Conservation (phyloP, 1,140 invertebrate genomes). For the Ladona fulva region DNA sequence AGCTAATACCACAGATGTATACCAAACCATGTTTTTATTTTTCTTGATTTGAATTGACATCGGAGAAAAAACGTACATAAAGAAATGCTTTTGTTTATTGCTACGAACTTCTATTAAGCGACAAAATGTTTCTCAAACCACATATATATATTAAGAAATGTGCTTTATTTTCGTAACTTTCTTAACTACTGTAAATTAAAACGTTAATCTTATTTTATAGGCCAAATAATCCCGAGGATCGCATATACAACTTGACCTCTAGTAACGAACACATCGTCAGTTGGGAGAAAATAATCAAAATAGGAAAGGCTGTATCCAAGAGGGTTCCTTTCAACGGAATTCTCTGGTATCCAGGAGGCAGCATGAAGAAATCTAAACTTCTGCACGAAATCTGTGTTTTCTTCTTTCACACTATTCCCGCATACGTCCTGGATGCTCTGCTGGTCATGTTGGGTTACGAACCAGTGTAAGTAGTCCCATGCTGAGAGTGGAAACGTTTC, state of each 20-base stretch:
- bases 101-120: too few relatives aligned
- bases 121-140: too few relatives aligned
- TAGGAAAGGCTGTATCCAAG: constrained; percentile 65
- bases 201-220: not conserved
- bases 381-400: constrained; percentile 69
- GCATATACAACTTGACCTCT: constrained; percentile 60
- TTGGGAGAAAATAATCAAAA: constrained; percentile 70
- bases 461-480: constrained; percentile 59
- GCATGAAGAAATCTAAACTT: constrained; percentile 70
- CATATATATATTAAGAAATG: too few relatives aligned
- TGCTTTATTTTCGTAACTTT: too few relatives aligned
- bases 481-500: too few relatives aligned
- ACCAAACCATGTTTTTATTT: too few relatives aligned
- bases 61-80: too few relatives aligned
- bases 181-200: too few relatives aligned
- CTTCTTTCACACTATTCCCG: constrained; percentile 77
- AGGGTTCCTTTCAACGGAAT: constrained; percentile 65
- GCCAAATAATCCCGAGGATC: constrained; percentile 31
- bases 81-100: too few relatives aligned
- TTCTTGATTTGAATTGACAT: too few relatives aligned
- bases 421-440: constrained; percentile 66
- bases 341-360: constrained; percentile 81
- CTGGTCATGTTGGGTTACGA: constrained; percentile 68
- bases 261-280: constrained; percentile 73
- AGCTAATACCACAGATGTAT: too few relatives aligned